Base-by-base conservation (phyloP, 2,888 invertebrate genomes). In the Ormyrus labotus region DNA sequence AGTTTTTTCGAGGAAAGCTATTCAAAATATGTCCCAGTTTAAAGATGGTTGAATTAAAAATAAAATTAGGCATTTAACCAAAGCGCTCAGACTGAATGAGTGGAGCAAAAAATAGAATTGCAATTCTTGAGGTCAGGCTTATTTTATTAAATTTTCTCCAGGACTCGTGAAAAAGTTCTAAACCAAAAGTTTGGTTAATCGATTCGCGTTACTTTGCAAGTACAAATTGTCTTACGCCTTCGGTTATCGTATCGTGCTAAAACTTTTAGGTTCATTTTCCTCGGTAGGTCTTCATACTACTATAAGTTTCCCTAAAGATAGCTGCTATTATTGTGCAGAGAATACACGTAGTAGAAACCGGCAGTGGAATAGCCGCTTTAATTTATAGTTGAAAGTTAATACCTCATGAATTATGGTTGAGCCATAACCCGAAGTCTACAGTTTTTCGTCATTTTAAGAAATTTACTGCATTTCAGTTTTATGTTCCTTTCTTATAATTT, bases 381-480 rank as follows among this genome's bases (percentile, higher is more conserved):
- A 82, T 82, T 80, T 82, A 80, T 82, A 77, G 82, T 82, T 80
- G 70, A 82, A 82, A 82, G 58, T 80, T 82, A 82, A 82, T 82
- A 77, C 80, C 77, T 77, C 70, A 60, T 74, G 80, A 80, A 77
- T 80, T 80, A 82, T 65, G 58, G 65, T 65, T 65, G 57, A 67
- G 69, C 60, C 65, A 74, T 80, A 82, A 77, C 60, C 79, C 51
- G 50, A 68, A 70, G 34, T 70, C 73, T 74, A 53, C 74, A 73
- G 75, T 76, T 79, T 79, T 81, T 72, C 76, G 79, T 81, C 81
- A 79, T 81, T 79, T 74, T 64, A 48, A 63, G 45, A 58, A 70
- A 78, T 78, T 81, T 78, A 81, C 57, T 60, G 11, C 13, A 60
- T 74, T 51, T 57, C 19, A 34, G n/a, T 53, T 73, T 78, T 78